Percentiles rank a stretch among this genome's conserved stretches.
Evolutionary conservation across 2,797 vertebrate genomes (phyloP).

Genomic region (Tragopan temminckii): DNA sequence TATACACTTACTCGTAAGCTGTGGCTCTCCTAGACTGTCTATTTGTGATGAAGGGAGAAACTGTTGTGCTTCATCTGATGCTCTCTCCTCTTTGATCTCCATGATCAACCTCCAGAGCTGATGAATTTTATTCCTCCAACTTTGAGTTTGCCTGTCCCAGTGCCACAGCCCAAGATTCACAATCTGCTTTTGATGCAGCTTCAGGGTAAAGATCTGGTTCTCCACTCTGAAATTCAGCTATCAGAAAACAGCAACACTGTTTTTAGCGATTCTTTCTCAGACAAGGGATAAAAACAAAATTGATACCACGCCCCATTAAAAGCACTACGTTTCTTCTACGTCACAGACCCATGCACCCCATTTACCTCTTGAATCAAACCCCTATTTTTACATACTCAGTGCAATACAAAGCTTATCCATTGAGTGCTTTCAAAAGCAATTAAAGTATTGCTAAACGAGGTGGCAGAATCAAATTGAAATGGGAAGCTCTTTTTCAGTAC

Average conservation of each 20-base stretch:
- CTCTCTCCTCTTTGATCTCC: conserved; percentile 84
- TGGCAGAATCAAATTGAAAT: conserved; percentile 45
- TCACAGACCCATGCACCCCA: conserved; percentile 46
- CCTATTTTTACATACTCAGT: conserved; percentile 58
- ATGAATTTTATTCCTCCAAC: conserved; percentile 55
- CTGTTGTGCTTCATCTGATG: conserved; percentile 79
- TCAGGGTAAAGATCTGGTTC: conserved; percentile 62
- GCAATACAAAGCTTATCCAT: conserved; percentile 8
- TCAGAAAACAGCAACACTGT: conserved; percentile 51
- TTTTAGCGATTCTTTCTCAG: conserved; percentile 47
- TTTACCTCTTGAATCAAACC: conserved; percentile 8
- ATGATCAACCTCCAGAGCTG: conserved; percentile 72
- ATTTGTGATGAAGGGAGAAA: conserved; percentile 76
- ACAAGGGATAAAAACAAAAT: not conserved
- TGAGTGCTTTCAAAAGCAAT: conserved; percentile 22
- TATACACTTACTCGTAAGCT: conserved; percentile 78
- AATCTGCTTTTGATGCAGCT: conserved; percentile 55
- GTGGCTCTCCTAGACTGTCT: conserved; percentile 69
- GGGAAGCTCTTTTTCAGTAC: not conserved
- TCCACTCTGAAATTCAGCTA: conserved; percentile 75
- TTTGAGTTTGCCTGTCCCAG: conserved; percentile 50
- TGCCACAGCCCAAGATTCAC: conserved; percentile 53
- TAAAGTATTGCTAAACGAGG: conserved; percentile 1
- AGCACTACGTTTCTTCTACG: conserved; percentile 68
- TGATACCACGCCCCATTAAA: conserved; percentile 73